phyloP scores from a whole-genome alignment of 2,113 vertebrate species.

The Actenoides hombroni region DNA sequence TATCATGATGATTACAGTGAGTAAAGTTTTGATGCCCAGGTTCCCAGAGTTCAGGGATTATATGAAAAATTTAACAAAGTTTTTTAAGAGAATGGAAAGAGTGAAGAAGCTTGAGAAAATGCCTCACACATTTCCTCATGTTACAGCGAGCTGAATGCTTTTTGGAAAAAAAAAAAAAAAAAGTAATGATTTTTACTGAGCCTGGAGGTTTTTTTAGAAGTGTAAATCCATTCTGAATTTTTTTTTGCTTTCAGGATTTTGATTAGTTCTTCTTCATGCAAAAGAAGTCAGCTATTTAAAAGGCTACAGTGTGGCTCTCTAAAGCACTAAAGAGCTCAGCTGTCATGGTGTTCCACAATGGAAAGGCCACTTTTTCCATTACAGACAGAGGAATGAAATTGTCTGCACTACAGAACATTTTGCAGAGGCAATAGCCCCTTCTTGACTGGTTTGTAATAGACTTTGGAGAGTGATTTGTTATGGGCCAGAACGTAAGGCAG shows the following conservation, averaged over 20 bases:
- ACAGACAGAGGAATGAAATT: not conserved
- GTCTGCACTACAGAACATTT: not conserved
- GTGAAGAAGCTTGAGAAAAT: not conserved
- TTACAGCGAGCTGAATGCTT: not conserved
- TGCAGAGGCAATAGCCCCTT: not conserved
- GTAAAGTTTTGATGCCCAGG: not conserved
- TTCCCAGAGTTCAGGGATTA: not conserved
- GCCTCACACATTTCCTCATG: rapidly evolving
- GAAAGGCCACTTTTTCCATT: not conserved
- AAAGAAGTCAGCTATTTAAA: not conserved
- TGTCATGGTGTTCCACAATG: rapidly evolving
- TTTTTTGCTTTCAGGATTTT: not conserved
- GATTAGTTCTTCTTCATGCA: not conserved
- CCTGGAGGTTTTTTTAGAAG: not conserved
- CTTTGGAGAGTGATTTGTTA: not conserved
- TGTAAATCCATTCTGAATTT: not conserved
- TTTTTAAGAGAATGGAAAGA: not conserved
- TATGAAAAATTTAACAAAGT: not conserved
- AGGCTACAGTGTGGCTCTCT: not conserved
- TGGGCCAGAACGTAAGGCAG: not conserved
- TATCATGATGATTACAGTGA: not conserved
- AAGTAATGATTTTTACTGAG: not conserved
- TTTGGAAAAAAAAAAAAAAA: not conserved
- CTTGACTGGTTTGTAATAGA: not conserved
- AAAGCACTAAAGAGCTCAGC: not conserved